A percentile compares a stretch with the other conserved stretches of the same genome.
Conservation (phyloP, 2,113 vertebrate species). For the Chaenocephalus aceratus region DNA sequence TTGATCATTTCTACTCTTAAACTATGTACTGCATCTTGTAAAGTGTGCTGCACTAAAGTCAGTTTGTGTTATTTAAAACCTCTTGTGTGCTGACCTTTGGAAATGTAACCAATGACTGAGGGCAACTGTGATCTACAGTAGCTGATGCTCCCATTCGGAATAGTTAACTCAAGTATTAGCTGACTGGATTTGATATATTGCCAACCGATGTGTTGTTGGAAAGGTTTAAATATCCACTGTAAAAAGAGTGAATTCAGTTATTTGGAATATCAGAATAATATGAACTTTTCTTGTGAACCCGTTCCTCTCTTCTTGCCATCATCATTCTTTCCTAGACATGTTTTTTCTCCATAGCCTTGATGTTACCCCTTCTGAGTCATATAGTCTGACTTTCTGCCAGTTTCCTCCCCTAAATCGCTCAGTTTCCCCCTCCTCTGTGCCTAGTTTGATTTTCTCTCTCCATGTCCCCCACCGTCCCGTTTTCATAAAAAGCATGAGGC, state of each 20-base stretch:
- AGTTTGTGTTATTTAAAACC: background rate
- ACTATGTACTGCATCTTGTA: background rate
- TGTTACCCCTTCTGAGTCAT: slow-evolving; percentile 38
- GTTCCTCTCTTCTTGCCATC: background rate
- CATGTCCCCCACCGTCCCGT: slow-evolving; percentile 19
- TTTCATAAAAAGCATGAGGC: slow-evolving; percentile 49
- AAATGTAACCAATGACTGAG: slow-evolving; percentile 23
- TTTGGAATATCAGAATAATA: slow-evolving; percentile 23
- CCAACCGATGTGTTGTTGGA: background rate
- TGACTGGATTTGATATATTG: slow-evolving; percentile 6
- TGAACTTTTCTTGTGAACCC: background rate
- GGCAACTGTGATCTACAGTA: slow-evolving; percentile 15
- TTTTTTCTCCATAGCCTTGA: slow-evolving; percentile 4
- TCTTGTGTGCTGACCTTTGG: slow-evolving; percentile 2
- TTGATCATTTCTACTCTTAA: background rate
- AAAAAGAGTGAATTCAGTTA: slow-evolving; percentile 6
- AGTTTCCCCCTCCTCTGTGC: background rate
- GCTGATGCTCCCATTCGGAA: slow-evolving; percentile 35
- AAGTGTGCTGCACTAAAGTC: background rate
- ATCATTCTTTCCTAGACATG: background rate
- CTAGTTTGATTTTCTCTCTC: slow-evolving; percentile 28
- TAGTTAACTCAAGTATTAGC: background rate
- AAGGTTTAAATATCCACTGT: slow-evolving; percentile 7
- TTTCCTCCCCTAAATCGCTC: slow-evolving; percentile 12
- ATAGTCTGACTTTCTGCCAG: slow-evolving; percentile 22